Evolutionary conservation across 1,140 invertebrate genomes (phyloP), one percentile per base, ranked within the genome.

Genomic region (Oscheius sp.): DNA sequence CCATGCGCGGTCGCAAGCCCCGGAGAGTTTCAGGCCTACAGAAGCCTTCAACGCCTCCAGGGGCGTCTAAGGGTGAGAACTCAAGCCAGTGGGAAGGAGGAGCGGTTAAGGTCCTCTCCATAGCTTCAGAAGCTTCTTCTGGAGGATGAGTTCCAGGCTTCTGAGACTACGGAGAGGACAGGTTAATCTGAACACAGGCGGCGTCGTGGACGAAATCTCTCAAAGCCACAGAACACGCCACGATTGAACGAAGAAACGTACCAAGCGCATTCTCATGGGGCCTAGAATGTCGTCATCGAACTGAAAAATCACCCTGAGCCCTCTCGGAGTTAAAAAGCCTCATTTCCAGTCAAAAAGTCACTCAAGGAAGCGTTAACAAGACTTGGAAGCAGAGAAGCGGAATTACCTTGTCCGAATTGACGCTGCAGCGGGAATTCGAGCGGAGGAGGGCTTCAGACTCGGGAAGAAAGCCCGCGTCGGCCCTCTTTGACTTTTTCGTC

Each of bases 371-470:
- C n/a, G n/a, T n/a, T n/a, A n/a, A n/a, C n/a, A n/a, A 2, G 38
- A 73, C 10, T 34, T 55, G 52, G 28, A 23, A 23, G 28, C 52
- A 10, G 10, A 7, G 7, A 23, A 15, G 20, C 18, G 4, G 38
- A 49, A 46, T 15, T 52, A 83, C 82, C 81, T 83, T 83, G 62
- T 83, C 86, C 77, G 84, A 84, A 26, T 77, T 81, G 4, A 87
- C 77, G 69, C 86, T 87, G 29, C 84, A 71, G 28, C 85, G 79
- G 68, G 86, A 87, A 18, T 85, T 86, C 28, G 74, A 77, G 20
- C 83, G 68, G 3, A 84, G 74, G 13, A 83, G 69, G 31, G 83
- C 76, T 45, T 84, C 83, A 10, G 49, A 59, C 70, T 76, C 73
- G 74, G 83, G 74, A 23, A 58, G 29, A 59, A 69, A 79, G 18